Evolutionary conservation across 2,888 invertebrate species (phyloP).

Genomic region (Pristionchus fissidentatus): DNA sequence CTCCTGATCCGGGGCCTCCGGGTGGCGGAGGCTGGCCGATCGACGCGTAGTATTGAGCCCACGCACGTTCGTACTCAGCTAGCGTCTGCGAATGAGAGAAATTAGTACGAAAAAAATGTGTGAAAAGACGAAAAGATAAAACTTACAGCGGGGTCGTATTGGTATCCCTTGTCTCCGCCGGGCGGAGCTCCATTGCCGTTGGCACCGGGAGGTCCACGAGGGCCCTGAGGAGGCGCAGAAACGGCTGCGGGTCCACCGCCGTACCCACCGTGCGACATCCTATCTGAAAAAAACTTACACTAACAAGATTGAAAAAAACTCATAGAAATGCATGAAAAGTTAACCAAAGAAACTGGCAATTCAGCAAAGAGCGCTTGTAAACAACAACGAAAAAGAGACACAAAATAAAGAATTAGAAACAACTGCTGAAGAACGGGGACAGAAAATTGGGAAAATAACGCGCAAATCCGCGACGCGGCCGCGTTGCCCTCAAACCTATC

Average conservation of each 20-base stretch:
- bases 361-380: neutral
- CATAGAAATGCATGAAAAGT: too few relatives aligned
- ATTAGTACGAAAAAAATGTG: neutral
- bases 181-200: constrained; percentile 7
- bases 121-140: neutral
- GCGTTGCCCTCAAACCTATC: neutral
- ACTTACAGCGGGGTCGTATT: constrained; percentile 48
- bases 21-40: constrained; percentile 49
- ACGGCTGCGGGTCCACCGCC: constrained; percentile 10
- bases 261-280: constrained; percentile 37
- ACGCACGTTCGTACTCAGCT: constrained; percentile 56
- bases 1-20: constrained; percentile 48
- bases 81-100: constrained; percentile 46
- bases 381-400: too few relatives aligned
- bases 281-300: too few relatives aligned
- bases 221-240: constrained; percentile 1
- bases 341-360: neutral
- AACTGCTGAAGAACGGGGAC: neutral
- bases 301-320: neutral
- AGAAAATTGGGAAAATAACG: too few relatives aligned
- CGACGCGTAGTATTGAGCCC: constrained; percentile 57
- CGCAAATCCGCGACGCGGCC: neutral
- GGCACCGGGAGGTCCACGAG: constrained; percentile 3
- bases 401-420: neutral
- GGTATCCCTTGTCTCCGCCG: constrained; percentile 18